Evolutionary conservation across 1,140 invertebrate genomes (phyloP).

Genomic region (Saccostrea echinata): DNA sequence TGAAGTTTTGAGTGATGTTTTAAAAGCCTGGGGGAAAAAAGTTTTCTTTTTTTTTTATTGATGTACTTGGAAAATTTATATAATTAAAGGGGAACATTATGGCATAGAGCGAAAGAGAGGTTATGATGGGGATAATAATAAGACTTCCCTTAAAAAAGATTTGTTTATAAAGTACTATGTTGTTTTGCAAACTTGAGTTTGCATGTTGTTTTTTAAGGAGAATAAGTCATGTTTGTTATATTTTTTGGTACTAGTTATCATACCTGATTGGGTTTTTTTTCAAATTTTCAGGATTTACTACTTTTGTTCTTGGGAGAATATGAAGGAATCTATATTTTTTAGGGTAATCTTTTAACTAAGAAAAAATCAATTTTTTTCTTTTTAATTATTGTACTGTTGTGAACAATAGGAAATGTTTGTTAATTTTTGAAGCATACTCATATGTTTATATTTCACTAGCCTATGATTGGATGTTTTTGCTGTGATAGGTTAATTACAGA

Average conservation of each 20-base stretch:
- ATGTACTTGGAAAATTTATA: background rate
- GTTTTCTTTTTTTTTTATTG: background rate
- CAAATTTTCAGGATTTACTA: slow-evolving; percentile 1
- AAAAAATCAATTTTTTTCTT: background rate
- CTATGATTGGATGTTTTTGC: background rate
- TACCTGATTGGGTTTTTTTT: background rate
- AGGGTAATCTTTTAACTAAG: too few species aligned
- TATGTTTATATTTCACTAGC: background rate
- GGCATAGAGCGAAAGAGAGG: slow-evolving; percentile 19
- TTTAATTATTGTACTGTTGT: background rate
- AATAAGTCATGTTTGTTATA: slow-evolving; percentile 25
- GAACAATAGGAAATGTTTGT: background rate
- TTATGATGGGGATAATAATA: background rate
- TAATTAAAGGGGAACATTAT: background rate
- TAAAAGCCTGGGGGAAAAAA: background rate
- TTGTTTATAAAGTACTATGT: too few species aligned
- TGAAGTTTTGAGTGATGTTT: slow-evolving; percentile 17
- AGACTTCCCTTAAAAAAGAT: background rate
- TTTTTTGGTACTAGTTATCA: background rate
- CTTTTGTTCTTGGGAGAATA: background rate
- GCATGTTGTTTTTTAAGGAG: background rate
- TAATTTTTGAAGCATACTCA: background rate
- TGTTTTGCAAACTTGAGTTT: background rate
- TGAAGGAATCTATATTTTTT: background rate
- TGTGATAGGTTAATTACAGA: background rate